Evolutionary conservation across 2,113 vertebrate genomes (phyloP).

Genomic region (Sclerurus mexicanus): DNA sequence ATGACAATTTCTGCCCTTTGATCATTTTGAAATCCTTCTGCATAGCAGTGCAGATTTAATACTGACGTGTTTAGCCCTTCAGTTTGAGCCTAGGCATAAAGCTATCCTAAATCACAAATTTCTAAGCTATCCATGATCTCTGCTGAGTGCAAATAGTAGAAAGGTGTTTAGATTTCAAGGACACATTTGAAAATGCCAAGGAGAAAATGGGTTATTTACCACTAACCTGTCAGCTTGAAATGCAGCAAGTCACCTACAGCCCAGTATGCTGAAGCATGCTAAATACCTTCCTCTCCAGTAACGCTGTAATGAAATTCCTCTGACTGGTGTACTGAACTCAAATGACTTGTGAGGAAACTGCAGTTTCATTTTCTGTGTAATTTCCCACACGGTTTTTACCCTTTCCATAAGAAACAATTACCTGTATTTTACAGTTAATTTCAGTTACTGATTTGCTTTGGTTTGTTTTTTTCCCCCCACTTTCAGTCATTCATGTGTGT

Average conservation of each 20-base stretch:
- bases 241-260: not conserved
- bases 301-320: not conserved
- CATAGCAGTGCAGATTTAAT: not conserved
- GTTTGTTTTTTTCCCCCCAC: not conserved
- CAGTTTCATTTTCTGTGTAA: not conserved
- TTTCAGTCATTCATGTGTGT: not conserved
- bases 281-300: not conserved
- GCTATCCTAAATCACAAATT: not conserved
- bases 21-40: not conserved
- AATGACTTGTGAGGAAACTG: not conserved
- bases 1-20: not conserved
- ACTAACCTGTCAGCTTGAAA: slow-evolving; percentile 33
- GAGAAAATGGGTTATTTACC: slow-evolving; percentile 44
- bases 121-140: not conserved
- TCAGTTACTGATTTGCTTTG: not conserved
- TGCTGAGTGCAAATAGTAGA: not conserved
- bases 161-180: slow-evolving; percentile 31
- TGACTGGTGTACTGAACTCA: not conserved
- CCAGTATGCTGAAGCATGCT: slow-evolving; percentile 5
- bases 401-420: not conserved
- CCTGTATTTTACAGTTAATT: slow-evolving; percentile 21
- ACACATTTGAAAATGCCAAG: not conserved
- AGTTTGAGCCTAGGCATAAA: not conserved
- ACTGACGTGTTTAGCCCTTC: not conserved
- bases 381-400: not conserved